phyloP scores from a whole-genome alignment of 2,113 vertebrate species.

The Atractosteus spatula region DNA sequence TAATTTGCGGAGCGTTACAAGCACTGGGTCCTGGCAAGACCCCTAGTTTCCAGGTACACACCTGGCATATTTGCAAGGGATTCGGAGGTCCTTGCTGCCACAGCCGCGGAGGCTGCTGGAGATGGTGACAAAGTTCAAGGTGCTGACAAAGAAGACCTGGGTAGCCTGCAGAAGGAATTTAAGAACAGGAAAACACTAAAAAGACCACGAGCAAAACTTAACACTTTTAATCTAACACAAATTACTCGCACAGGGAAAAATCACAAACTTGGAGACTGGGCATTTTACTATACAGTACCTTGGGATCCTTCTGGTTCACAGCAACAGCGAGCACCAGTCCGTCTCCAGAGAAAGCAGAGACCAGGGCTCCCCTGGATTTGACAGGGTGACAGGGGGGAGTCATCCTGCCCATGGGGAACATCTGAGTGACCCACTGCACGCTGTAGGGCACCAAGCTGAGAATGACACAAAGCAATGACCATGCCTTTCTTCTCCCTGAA shows the following conservation, averaged over 20 bases:
- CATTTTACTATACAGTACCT: constrained; percentile 61
- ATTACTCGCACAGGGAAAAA: too few species aligned
- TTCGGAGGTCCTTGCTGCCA: constrained; percentile 69
- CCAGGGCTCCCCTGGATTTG: constrained; percentile 85
- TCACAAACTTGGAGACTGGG: too few species aligned
- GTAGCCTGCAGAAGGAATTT: constrained; percentile 67
- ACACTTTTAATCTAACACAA: too few species aligned
- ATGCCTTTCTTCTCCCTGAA: too few species aligned
- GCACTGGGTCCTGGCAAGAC: background rate
- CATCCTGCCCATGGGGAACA: constrained; percentile 64
- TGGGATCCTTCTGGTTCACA: constrained; percentile 86
- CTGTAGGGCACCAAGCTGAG: constrained; percentile 66
- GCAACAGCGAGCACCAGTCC: constrained; percentile 76
- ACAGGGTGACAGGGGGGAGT: constrained; percentile 71
- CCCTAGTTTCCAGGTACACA: constrained; percentile 39
- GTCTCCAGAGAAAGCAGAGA: constrained; percentile 80
- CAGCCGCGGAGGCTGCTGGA: constrained; percentile 82
- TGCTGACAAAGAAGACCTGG: constrained; percentile 85
- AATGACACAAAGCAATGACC: background rate
- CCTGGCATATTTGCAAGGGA: constrained; percentile 80
- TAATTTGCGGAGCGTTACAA: background rate
- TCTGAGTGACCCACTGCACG: constrained; percentile 74
- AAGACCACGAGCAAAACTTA: too few species aligned
- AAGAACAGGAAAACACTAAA: too few species aligned
- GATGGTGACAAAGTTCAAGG: constrained; percentile 76